Evolutionary conservation across 2,113 vertebrate genomes (phyloP).

Genomic region (Cyphomyrus discorhynchus): DNA sequence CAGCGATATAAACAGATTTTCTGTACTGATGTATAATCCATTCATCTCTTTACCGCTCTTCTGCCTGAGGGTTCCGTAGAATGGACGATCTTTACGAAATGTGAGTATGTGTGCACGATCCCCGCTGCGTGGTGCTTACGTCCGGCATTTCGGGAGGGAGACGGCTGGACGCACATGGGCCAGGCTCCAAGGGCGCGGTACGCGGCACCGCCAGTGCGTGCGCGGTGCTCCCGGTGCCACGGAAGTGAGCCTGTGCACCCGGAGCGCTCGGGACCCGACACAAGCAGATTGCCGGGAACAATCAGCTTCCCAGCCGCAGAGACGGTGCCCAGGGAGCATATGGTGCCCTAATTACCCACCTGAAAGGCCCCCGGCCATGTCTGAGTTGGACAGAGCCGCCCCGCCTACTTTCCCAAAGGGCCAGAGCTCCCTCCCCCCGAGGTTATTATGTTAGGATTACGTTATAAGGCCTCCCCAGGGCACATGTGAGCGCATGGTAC

Average conservation of each 20-base stretch:
- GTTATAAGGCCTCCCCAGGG: background rate
- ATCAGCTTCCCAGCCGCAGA: constrained; percentile 9
- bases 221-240: background rate
- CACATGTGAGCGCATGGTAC: background rate
- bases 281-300: constrained; percentile 14
- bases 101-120: background rate
- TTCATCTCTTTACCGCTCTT: background rate
- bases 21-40: background rate
- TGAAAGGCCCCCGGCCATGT: constrained; percentile 19
- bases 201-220: background rate
- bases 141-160: background rate
- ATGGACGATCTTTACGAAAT: background rate
- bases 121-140: background rate
- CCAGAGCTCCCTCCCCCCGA: background rate
- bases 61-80: background rate
- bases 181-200: background rate
- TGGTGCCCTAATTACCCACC: constrained; percentile 29
- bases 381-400: background rate
- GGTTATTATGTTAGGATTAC: background rate
- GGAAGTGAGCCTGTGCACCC: background rate
- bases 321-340: constrained; percentile 19
- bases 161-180: background rate
- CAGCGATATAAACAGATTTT: background rate
- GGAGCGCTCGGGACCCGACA: constrained; percentile 13
- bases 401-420: background rate